Percentiles rank a stretch among this genome's conserved stretches.
Evolutionary conservation across 2,113 vertebrate species (phyloP).

Genomic region (Pygoscelis adeliae): DNA sequence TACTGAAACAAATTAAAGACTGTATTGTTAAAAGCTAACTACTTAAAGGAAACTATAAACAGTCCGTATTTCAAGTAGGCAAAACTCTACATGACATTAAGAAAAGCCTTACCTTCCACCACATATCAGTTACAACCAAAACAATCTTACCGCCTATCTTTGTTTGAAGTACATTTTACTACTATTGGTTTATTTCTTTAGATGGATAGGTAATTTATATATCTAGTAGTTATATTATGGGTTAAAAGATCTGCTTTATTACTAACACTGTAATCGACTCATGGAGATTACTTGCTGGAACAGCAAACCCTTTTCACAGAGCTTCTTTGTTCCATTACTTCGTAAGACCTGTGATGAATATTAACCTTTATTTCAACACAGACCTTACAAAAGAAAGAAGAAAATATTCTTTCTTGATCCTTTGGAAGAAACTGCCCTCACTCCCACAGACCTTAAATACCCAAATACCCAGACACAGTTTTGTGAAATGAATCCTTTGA

Average conservation of each 20-base stretch:
- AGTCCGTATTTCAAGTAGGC: not conserved
- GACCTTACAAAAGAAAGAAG: slow-evolving; percentile 70
- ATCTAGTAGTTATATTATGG: not conserved
- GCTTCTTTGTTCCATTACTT: slow-evolving; percentile 77
- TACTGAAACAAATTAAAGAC: not conserved
- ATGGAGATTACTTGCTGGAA: slow-evolving; percentile 71
- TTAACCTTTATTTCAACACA: slow-evolving; percentile 76
- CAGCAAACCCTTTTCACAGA: slow-evolving; percentile 62
- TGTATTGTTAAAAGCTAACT: not conserved
- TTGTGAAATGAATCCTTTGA: slow-evolving; percentile 67
- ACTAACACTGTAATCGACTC: slow-evolving; percentile 10
- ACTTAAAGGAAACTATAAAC: not conserved
- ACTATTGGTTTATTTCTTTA: not conserved
- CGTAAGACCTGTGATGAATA: slow-evolving; percentile 71
- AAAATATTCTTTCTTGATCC: slow-evolving; percentile 8
- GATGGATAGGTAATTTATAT: not conserved
- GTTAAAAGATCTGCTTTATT: slow-evolving; percentile 70
- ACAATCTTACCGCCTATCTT: not conserved
- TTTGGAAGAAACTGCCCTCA: slow-evolving; percentile 15
- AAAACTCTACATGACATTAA: not conserved
- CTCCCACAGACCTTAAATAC: not conserved
- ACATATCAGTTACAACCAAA: not conserved
- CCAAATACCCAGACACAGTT: slow-evolving; percentile 63
- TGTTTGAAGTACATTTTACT: not conserved
- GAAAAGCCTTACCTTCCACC: not conserved